Base-by-base conservation (phyloP, 2,888 invertebrate species). In the Pristionchus entomophagus region DNA sequence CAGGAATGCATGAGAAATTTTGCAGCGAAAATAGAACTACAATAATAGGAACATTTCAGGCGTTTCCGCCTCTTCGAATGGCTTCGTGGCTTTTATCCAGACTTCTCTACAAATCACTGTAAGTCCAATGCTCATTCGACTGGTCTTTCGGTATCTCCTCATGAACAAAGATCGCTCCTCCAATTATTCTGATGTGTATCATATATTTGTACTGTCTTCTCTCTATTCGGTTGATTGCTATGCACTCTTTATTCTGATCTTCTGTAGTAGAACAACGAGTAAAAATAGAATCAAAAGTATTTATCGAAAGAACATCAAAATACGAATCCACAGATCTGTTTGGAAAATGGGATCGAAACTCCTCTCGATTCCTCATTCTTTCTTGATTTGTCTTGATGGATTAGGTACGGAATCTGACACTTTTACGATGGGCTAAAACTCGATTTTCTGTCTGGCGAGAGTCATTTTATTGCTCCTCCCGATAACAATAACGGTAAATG, bases 31-130 rank as follows among this genome's bases (percentile, higher is more conserved):
- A 56, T 56, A 8, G 5, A 8, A 41, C 19, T 41, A 73, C 8
- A 45, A 73, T 73, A 41, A 45, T 73, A 0, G n/a, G n/a, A 4
- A 41, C 8, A 45, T 73, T 73, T 0, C 73, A 73, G 73, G 65
- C 65, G 65, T 26, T 26, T n/a, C 22, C n/a, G n/a, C 73, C n/a
- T 41, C 45, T 73, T 26, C 45, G 26, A 53, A 51, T 91, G 91
- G 91, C 91, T 78, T 91, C 91, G 85, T 91, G 91, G 91, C 87
- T 91, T 84, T 85, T 91, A 56, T 90, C 90, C 19, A 89, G 91
- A 86, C 88, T 91, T 38, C 88, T 91, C 87, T 91, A 91, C 89
- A 90, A 89, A 86, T 91, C 91, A 78, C 88, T 91, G 91, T 91
- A 85, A 91, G 91, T 90, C 32, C 38, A 35, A 32, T 49, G 41